These are phyloP conservation scores for Caenorhabditis sinica DNA, from an alignment of 2,888 invertebrate species.

Conservation along the genomic window DNA sequence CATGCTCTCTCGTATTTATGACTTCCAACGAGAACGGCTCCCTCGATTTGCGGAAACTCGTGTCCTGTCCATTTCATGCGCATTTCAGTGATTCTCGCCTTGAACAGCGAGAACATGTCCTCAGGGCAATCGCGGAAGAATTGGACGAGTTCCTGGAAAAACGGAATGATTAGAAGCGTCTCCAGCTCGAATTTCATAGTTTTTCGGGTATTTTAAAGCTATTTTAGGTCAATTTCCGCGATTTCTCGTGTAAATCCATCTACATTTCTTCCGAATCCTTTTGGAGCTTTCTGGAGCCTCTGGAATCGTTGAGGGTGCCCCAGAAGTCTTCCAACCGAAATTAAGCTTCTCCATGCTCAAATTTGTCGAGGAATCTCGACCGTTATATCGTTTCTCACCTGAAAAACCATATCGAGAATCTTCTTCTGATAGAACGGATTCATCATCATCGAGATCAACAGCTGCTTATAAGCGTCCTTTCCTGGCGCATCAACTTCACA, in stretches of 20 bases:
- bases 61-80: not conserved
- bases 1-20: not conserved
- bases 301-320: too few species aligned
- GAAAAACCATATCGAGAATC: conserved; percentile 24
- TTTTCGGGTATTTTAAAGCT: too few species aligned
- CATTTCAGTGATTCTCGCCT: not conserved
- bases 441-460: conserved; percentile 24
- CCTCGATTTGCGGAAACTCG: conserved; percentile 13
- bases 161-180: too few species aligned
- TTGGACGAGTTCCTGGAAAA: conserved; percentile 24
- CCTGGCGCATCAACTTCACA: conserved; percentile 28
- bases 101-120: conserved; percentile 9
- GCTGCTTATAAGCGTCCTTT: conserved; percentile 21
- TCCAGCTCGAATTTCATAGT: too few species aligned
- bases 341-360: too few species aligned
- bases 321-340: too few species aligned
- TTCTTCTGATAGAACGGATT: conserved; percentile 54
- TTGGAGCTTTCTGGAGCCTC: too few species aligned
- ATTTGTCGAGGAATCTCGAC: too few species aligned
- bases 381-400: too few species aligned
- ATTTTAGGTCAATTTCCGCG: too few species aligned
- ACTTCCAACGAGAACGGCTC: conserved; percentile 28
- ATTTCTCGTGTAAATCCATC: too few species aligned
- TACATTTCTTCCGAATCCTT: too few species aligned
- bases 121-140: conserved; percentile 37